A percentile compares a stretch with the other conserved stretches of the same genome.
Evolutionary conservation across 1,140 invertebrate species (phyloP).

Genomic region (Drosophila tani): DNA sequence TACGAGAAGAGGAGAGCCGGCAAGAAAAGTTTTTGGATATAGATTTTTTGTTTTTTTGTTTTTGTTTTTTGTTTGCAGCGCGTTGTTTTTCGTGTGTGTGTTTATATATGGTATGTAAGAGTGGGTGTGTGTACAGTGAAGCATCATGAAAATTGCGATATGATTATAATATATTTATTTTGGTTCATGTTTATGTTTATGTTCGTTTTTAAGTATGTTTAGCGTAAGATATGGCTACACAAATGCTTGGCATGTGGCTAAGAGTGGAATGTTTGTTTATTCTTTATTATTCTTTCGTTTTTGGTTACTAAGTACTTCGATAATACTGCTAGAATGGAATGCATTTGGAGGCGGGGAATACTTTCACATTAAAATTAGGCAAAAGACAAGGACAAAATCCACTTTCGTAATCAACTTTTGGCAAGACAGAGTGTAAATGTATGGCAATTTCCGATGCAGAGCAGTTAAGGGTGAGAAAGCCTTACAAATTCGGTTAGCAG

Average conservation of each 20-base stretch:
- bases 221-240: constrained; percentile 50
- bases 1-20: constrained; percentile 75
- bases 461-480: constrained; percentile 20
- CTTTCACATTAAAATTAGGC: constrained; percentile 52
- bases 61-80: constrained; percentile 51
- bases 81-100: constrained; percentile 36
- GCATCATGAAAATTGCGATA: constrained; percentile 52
- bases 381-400: constrained; percentile 34
- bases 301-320: constrained; percentile 64
- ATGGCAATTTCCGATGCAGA: constrained; percentile 45
- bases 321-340: constrained; percentile 76
- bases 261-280: constrained; percentile 42
- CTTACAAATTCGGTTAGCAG: constrained; percentile 27
- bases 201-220: constrained; percentile 38
- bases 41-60: constrained; percentile 53
- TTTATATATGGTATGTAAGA: constrained; percentile 31
- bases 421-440: constrained; percentile 44
- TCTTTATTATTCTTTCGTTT: constrained; percentile 12
- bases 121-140: constrained; percentile 67
- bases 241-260: constrained; percentile 67
- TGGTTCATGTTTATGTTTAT: constrained; percentile 19
- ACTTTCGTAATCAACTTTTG: constrained; percentile 54
- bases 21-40: constrained; percentile 73
- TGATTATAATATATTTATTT: constrained; percentile 38
- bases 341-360: constrained; percentile 41